phyloP scores from a whole-genome alignment of 2,797 vertebrate genomes.

The Miichthys miiuy region DNA sequence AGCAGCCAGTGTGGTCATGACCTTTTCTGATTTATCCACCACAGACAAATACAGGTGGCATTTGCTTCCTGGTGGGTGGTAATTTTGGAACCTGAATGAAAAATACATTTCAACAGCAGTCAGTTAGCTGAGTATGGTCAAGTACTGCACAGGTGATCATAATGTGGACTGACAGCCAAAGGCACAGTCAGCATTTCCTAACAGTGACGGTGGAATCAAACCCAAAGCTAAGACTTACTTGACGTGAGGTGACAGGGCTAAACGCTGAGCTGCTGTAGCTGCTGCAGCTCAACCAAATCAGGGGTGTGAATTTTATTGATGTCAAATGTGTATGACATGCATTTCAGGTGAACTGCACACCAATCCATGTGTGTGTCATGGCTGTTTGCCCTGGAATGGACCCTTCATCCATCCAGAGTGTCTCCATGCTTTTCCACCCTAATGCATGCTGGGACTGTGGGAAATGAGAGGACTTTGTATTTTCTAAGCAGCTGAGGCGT shows the following conservation, averaged over 20 bases:
- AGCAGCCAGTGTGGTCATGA: neutral
- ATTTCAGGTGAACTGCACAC: neutral
- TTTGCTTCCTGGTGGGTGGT: neutral
- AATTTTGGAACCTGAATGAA: constrained; percentile 5
- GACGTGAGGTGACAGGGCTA: neutral
- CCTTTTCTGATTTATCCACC: neutral
- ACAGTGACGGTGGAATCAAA: neutral
- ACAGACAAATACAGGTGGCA: neutral
- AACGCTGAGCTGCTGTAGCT: neutral
- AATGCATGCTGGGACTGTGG: constrained; percentile 20
- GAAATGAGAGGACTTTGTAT: constrained; percentile 18
- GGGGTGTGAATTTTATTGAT: neutral
- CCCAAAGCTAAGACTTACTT: neutral
- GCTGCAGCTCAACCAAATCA: neutral
- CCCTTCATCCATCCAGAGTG: constrained; percentile 1
- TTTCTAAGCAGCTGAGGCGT: constrained; percentile 1
- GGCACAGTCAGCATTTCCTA: constrained; percentile 1
- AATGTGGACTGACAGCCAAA: neutral
- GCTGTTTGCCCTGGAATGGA: neutral
- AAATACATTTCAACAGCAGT: constrained; percentile 1
- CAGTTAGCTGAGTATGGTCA: neutral
- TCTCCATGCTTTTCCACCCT: constrained; percentile 3
- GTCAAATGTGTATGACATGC: neutral
- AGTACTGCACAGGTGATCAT: neutral
- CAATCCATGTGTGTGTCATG: neutral